phyloP scores from a whole-genome alignment of 2,888 invertebrate species.

The Parnassius orleans region DNA sequence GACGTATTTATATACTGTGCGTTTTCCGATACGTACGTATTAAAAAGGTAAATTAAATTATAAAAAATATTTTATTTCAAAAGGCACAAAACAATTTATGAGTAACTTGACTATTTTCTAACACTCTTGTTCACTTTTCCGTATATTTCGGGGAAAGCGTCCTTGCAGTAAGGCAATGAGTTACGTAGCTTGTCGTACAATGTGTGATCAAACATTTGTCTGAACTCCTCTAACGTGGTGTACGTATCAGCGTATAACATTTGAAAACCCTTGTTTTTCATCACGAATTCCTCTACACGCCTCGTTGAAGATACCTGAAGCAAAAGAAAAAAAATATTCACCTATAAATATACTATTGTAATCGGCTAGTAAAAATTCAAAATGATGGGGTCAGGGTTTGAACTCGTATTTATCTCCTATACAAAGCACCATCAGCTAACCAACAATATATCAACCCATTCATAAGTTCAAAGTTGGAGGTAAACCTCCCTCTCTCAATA shows the following conservation, averaged over 20 bases:
- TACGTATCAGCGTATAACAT: slow-evolving; percentile 93
- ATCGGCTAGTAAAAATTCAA: no score
- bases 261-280: slow-evolving; percentile 85
- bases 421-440: no score
- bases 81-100: background rate
- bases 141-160: slow-evolving; percentile 90
- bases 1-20: no score
- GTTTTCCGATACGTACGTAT: no score
- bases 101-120: slow-evolving; percentile 52
- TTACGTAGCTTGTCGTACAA: slow-evolving; percentile 85
- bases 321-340: slow-evolving; percentile 2
- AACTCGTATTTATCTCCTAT: no score
- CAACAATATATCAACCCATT: no score
- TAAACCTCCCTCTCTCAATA: no score
- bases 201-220: slow-evolving; percentile 89
- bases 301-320: slow-evolving; percentile 81
- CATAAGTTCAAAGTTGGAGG: no score
- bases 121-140: slow-evolving; percentile 85
- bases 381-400: no score
- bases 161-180: slow-evolving; percentile 78
- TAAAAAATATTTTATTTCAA: background rate
- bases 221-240: slow-evolving; percentile 86
- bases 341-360: no score
- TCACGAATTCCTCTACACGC: slow-evolving; percentile 86
- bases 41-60: no score